Evolutionary conservation across 2,888 invertebrate species (phyloP).

Genomic region (Tricholauxania praeusta): DNA sequence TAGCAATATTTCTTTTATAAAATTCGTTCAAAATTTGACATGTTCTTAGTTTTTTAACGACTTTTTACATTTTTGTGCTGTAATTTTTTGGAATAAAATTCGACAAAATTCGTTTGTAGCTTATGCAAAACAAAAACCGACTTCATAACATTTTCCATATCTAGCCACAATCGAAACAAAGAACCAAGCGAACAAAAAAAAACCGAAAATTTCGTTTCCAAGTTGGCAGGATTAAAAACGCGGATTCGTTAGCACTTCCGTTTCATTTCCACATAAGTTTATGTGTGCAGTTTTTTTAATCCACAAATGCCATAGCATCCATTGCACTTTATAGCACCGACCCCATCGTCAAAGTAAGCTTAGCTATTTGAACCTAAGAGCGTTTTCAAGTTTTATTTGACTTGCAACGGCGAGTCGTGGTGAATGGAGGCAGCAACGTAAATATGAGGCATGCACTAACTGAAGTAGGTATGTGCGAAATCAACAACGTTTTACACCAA

Average conservation of each 20-base stretch:
- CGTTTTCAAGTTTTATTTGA: constrained; percentile 24
- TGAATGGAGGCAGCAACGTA: background rate
- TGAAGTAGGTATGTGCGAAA: constrained; percentile 9
- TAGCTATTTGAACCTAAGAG: constrained; percentile 19
- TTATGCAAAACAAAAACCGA: no score
- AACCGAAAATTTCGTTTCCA: no score
- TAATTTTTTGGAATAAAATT: no score
- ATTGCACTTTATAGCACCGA: constrained; percentile 9
- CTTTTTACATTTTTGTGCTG: no score
- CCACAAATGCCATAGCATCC: background rate
- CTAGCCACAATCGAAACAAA: no score
- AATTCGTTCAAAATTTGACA: no score
- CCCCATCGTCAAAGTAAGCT: background rate
- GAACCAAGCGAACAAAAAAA: no score
- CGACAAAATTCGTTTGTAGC: no score
- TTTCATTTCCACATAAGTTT: constrained; percentile 31
- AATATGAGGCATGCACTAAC: background rate
- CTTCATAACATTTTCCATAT: no score
- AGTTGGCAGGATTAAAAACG: background rate
- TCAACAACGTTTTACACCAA: background rate
- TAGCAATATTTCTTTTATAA: no score
- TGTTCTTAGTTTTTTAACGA: no score
- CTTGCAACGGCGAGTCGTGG: background rate
- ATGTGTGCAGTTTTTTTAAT: background rate
- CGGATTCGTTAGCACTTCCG: constrained; percentile 32